Percentiles rank a stretch among this genome's conserved stretches.
Evolutionary conservation across 2,797 vertebrate species (phyloP).

Genomic region (Enteromius thamalakanensis): DNA sequence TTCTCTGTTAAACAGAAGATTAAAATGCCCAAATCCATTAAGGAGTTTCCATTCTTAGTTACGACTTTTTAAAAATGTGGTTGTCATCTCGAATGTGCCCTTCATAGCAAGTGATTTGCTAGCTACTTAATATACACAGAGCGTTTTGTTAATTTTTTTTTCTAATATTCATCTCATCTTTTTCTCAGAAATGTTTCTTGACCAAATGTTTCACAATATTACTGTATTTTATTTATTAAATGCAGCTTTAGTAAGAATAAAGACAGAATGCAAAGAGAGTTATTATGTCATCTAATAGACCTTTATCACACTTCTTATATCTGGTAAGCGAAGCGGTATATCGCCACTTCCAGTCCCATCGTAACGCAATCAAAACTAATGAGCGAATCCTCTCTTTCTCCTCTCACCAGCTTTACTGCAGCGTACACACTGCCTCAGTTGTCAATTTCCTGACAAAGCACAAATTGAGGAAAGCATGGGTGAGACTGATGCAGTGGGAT

Average conservation of each 20-base stretch:
- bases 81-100: slow-evolving; percentile 13
- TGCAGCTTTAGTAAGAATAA: background rate
- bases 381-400: background rate
- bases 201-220: background rate
- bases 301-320: background rate
- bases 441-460: no score
- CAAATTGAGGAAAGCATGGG: no score
- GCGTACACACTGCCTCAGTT: no score
- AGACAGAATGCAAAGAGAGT: background rate
- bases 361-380: background rate
- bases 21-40: slow-evolving; percentile 26
- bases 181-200: background rate
- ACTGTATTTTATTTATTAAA: background rate
- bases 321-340: background rate
- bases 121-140: background rate
- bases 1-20: slow-evolving; percentile 29
- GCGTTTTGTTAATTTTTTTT: background rate
- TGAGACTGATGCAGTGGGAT: no score
- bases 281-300: background rate
- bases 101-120: background rate
- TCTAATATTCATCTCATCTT: background rate
- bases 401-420: background rate
- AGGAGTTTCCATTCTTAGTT: background rate
- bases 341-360: background rate
- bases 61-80: background rate